Conservation (phyloP, 2,888 invertebrate genomes). For the Unio pictorum region DNA sequence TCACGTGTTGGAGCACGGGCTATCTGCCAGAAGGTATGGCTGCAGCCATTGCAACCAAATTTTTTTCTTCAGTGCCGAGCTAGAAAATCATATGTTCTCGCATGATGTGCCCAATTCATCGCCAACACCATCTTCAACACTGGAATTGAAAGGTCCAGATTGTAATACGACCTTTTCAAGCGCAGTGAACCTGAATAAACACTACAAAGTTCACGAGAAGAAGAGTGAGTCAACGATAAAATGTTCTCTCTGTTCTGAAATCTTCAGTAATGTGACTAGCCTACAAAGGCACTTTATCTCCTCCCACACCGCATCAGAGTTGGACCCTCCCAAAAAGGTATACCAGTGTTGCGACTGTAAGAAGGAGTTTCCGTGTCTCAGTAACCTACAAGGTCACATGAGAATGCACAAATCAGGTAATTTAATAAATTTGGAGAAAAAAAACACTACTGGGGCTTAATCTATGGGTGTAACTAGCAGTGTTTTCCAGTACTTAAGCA, state of each 20-base stretch:
- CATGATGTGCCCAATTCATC: slow-evolving; percentile 3
- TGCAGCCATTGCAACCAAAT: slow-evolving; percentile 85
- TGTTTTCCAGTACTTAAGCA: too few species aligned
- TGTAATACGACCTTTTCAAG: slow-evolving; percentile 65
- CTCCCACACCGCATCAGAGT: slow-evolving; percentile 51
- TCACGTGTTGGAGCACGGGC: slow-evolving; percentile 87
- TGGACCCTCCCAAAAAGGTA: slow-evolving; percentile 34
- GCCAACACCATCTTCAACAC: slow-evolving; percentile 9
- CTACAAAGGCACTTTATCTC: slow-evolving; percentile 64
- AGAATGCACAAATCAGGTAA: slow-evolving; percentile 71
- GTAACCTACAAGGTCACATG: slow-evolving; percentile 74
- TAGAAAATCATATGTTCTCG: slow-evolving; percentile 83
- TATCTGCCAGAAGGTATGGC: slow-evolving; percentile 86
- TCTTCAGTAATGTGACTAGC: slow-evolving; percentile 25
- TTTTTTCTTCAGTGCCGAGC: slow-evolving; percentile 92
- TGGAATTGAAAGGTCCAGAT: slow-evolving; percentile 61
- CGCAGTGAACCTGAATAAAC: slow-evolving; percentile 55
- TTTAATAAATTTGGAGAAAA: neutral
- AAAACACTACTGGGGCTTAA: neutral
- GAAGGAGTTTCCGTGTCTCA: slow-evolving; percentile 72
- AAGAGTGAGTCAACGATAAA: slow-evolving; percentile 36
- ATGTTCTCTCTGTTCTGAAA: slow-evolving; percentile 65
- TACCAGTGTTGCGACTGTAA: slow-evolving; percentile 73
- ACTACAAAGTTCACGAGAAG: slow-evolving; percentile 48
- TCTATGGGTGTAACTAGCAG: too few species aligned